These are phyloP conservation scores for Oostethus manadensis DNA, from an alignment of 2,113 vertebrate species.

Conservation along the genomic window DNA sequence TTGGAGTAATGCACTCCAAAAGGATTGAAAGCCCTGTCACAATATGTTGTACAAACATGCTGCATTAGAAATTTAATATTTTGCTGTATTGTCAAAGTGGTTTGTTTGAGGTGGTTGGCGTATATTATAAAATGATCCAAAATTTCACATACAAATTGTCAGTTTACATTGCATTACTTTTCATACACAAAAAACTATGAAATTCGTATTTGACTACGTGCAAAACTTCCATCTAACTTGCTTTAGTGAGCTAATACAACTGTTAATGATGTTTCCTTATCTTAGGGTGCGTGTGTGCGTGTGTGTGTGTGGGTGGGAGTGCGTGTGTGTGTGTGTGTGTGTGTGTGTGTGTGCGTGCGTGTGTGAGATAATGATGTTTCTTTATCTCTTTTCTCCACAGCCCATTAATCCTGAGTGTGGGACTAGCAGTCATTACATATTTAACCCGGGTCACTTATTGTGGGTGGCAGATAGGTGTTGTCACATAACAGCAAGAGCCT, in stretches of 20 bases:
- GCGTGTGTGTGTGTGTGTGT: constrained; percentile 6
- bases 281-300: background rate
- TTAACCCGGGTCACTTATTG: constrained; percentile 70
- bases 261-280: constrained; percentile 30
- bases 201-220: background rate
- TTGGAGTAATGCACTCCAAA: too few species aligned
- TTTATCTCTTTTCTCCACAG: constrained; percentile 67
- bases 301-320: too few species aligned
- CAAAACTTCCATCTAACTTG: background rate
- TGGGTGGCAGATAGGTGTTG: constrained; percentile 62
- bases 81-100: too few species aligned
- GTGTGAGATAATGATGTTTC: constrained; percentile 56
- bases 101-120: too few species aligned
- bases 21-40: too few species aligned
- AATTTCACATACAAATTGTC: background rate
- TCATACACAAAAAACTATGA: too few species aligned
- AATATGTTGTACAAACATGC: too few species aligned
- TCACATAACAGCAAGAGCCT: constrained; percentile 11
- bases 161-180: background rate
- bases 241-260: constrained; percentile 4
- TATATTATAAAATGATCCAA: background rate
- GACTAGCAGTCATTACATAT: constrained; percentile 69
- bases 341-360: constrained; percentile 2
- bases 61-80: too few species aligned
- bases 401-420: constrained; percentile 66